Conservation (phyloP, 2,888 invertebrate species). For the Zootermopsis nevadensis region DNA sequence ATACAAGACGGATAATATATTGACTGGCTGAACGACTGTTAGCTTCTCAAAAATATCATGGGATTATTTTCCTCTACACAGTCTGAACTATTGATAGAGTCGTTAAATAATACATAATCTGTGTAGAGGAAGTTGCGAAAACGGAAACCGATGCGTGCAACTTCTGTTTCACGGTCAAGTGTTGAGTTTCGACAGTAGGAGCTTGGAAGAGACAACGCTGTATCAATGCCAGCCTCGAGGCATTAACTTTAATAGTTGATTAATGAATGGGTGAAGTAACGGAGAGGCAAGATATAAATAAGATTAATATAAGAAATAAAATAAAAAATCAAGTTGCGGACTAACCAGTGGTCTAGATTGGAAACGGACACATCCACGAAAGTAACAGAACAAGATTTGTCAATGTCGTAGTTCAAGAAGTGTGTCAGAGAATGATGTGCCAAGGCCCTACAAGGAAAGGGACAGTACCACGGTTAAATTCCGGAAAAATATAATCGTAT, state of each 20-base stretch:
- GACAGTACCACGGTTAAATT: background rate
- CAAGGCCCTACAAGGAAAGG: background rate
- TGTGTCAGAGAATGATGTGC: background rate
- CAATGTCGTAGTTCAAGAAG: background rate
- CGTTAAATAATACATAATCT: too few species aligned
- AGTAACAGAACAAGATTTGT: constrained; percentile 21
- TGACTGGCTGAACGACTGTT: too few species aligned
- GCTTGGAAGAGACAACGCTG: background rate
- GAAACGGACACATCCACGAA: constrained; percentile 5
- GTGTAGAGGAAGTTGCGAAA: background rate
- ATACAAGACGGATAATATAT: too few species aligned
- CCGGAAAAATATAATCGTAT: background rate
- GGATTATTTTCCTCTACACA: too few species aligned
- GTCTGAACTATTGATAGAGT: too few species aligned
- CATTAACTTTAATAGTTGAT: constrained; percentile 3
- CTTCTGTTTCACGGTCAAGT: too few species aligned
- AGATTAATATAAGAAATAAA: background rate
- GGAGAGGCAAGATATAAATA: background rate
- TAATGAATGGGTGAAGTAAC: constrained; percentile 14
- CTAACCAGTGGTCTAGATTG: background rate
- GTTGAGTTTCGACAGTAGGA: background rate
- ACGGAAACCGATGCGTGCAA: too few species aligned
- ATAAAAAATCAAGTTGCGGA: background rate
- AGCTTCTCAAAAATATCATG: too few species aligned
- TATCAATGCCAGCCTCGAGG: background rate